Evolutionary conservation across 35 echinoderm and acorn worm species (phyloP), one percentile per base, ranked within the genome.

Genomic region (Ptychodera flava): DNA sequence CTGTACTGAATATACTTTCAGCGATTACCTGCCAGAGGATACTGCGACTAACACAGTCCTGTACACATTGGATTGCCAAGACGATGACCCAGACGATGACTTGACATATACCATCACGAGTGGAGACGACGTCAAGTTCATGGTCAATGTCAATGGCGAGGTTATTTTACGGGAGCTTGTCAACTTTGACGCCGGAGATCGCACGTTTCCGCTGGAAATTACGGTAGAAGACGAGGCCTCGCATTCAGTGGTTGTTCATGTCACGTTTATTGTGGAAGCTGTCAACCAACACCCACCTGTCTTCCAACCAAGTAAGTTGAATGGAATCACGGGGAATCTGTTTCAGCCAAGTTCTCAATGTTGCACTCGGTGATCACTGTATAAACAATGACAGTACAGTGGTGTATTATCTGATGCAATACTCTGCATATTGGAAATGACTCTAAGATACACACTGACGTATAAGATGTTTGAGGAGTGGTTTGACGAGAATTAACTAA

Each of bases 1-100:
- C 45, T 64, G 45, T 64, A 64, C 45, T 64, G 45, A 64, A 12
- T 12, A 12, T 6, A 64, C 45, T 12, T 64, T 64, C 45, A 12
- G 6, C 6, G 85, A 92, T 30, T 81, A 83, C 22, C 87, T 98
- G 0, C 30, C 87, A 53, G 92, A 98, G 81, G 77, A 93, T 31
- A 93, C 92, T 28, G 29, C n/a, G 1, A 79, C 81, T 28, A 83
- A 87, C 31, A 76, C 84, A 0, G 77, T 94, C 33, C 45, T 64
- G 45, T 64, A 64, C 22, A 12, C 45, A 64, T 64, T 64, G 45
- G 45, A 12, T 6, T 64, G 45, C 22, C 6, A 6, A 64, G 45
- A 64, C 22, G 45, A 64, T 22, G 45, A 64, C 22, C 6, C 6
- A 22, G 6, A 6, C 45, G 45, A 64, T 22, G 45, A 12, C 22